These are phyloP conservation scores for Menidia menidia DNA, from an alignment of 2,797 vertebrate genomes.

Conservation along the genomic window DNA sequence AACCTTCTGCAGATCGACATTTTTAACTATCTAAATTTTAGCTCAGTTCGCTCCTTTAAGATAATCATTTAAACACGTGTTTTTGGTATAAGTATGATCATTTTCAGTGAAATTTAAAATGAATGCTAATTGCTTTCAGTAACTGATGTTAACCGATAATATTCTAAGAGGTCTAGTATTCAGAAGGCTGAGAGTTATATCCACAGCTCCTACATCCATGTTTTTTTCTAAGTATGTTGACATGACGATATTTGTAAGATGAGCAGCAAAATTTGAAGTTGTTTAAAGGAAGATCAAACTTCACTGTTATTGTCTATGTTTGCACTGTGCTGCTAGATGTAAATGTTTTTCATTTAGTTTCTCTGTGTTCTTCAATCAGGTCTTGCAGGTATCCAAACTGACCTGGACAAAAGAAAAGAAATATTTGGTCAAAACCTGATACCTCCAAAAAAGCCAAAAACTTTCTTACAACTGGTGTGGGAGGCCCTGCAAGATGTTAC, in stretches of 20 bases:
- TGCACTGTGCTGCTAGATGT: not conserved
- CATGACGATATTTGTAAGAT: no score
- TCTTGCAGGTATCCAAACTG: constrained; percentile 87
- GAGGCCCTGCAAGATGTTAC: constrained; percentile 99
- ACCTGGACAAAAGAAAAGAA: constrained; percentile 97
- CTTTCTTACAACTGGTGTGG: constrained; percentile 98
- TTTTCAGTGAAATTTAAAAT: not conserved
- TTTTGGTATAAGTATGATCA: no score
- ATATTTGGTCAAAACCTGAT: constrained; percentile 96
- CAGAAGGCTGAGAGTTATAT: no score
- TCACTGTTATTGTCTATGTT: no score
- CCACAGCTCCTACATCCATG: not conserved
- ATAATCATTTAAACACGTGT: not conserved
- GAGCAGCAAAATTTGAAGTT: no score
- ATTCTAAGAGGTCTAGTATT: not conserved
- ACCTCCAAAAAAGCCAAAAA: constrained; percentile 99
- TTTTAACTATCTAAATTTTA: not conserved
- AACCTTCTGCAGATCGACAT: not conserved
- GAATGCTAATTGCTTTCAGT: not conserved
- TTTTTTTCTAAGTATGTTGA: no score
- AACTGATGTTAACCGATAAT: not conserved
- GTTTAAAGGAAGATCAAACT: no score
- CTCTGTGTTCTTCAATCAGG: constrained; percentile 76
- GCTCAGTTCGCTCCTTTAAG: not conserved
- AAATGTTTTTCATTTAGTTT: not conserved